Evolutionary conservation across 2,797 vertebrate species (phyloP).

Genomic region (Aplochiton taeniatus): DNA sequence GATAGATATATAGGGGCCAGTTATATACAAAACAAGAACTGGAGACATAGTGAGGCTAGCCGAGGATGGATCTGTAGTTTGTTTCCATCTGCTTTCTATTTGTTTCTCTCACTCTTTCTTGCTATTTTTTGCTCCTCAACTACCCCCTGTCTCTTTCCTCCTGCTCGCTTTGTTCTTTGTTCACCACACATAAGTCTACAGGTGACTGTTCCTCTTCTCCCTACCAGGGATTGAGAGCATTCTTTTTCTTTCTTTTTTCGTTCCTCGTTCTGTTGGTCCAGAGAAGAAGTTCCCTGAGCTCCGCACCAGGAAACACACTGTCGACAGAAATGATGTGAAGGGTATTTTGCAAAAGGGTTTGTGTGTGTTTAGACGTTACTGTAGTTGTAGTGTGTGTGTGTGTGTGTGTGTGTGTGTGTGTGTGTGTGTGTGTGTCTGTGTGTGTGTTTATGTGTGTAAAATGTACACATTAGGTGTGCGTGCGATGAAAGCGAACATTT

Average conservation of each 20-base stretch:
- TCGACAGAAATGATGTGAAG: slow-evolving; percentile 29
- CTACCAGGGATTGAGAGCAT: slow-evolving; percentile 42
- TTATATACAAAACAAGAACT: slow-evolving; percentile 51
- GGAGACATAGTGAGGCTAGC: slow-evolving; percentile 32
- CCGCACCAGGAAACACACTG: slow-evolving; percentile 12
- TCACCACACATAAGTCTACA: slow-evolving; percentile 61
- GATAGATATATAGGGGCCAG: no score
- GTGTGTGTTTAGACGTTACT: no score
- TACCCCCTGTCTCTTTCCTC: no score
- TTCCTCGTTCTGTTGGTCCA: slow-evolving; percentile 53
- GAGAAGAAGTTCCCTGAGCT: slow-evolving; percentile 58
- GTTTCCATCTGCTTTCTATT: slow-evolving; percentile 12
- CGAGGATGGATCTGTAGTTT: not conserved
- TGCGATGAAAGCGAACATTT: not conserved
- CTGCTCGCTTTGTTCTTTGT: slow-evolving; percentile 41
- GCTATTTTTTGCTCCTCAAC: no score
- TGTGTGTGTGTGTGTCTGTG: slow-evolving; percentile 21
- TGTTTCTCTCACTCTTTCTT: slow-evolving; percentile 12
- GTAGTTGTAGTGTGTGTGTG: not conserved
- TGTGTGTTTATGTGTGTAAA: slow-evolving; percentile 4
- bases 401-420: slow-evolving; percentile 7
- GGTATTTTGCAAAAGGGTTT: not conserved
- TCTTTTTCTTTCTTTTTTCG: slow-evolving; percentile 59
- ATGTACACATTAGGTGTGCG: not conserved
- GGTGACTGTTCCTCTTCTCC: slow-evolving; percentile 31